Evolutionary conservation across 2,888 invertebrate genomes (phyloP), one percentile per base, ranked within the genome.

Genomic region (Lumbricus terrestris): DNA sequence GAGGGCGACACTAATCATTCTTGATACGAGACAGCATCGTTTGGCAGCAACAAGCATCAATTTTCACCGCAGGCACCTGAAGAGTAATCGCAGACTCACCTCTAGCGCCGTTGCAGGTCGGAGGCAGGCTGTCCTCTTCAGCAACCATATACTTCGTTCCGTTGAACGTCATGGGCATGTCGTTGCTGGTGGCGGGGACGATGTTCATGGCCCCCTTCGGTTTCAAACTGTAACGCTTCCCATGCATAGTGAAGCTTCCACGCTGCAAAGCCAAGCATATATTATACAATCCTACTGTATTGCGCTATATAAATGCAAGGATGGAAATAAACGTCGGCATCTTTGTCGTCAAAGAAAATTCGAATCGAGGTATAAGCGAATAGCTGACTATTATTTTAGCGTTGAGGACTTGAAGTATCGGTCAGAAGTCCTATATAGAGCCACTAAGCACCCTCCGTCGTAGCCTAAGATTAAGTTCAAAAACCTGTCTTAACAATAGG

Each of bases 91-190:
- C n/a, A 69, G n/a, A 69, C 69, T n/a, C n/a, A 69, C 69, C 69
- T 69, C n/a, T 69, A 69, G 16, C 29, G 69, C 69, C 69, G 13
- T 11, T 3, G 85, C 85, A 85, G 85, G 85, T 85, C 16, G 37
- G 85, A 35, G 85, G 37, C 16, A 38, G 47, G 8, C 8, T 47
- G 15, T 89, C 35, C 29, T 90, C 90, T 33, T 88, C 23, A 42
- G 34, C 34, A 15, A 90, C 29, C 42, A 89, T 34, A n/a, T 89
- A 90, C 33, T 54, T 37, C 2, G 82, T 40, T 23, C 89, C 90
- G 47, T 90, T 88, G 29, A 82, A 69, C n/a, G 20, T 69, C 18
- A 90, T 82, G 38, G n/a, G 54, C 11, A 18, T 47, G n/a, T 82
- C 89, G 16, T 0, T 23, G 20, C 18, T 3, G 18, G 38, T 23